These are phyloP conservation scores for Cryptotis parvus DNA, from an alignment of 2,113 vertebrate species.

Conservation along the genomic window DNA sequence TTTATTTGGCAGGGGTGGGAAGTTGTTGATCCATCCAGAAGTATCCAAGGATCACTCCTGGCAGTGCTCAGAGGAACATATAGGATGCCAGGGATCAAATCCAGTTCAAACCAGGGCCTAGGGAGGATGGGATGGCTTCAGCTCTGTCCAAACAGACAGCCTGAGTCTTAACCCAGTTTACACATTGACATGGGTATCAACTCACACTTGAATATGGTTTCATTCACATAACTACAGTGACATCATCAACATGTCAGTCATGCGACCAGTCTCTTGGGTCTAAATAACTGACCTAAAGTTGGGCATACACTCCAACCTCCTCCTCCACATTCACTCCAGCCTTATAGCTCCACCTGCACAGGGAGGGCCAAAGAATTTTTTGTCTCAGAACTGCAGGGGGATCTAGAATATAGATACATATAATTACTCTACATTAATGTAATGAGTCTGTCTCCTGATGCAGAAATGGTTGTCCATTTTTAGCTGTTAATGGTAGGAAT, in stretches of 20 bases:
- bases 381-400: constrained; percentile 70
- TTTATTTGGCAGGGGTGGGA: too few relatives aligned
- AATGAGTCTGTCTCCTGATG: constrained; percentile 79
- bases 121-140: too few relatives aligned
- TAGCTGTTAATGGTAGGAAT: constrained; percentile 78
- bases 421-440: constrained; percentile 83
- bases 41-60: too few relatives aligned
- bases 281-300: not conserved
- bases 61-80: too few relatives aligned
- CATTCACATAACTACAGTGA: too few relatives aligned
- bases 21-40: too few relatives aligned
- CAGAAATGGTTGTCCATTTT: constrained; percentile 81
- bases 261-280: not conserved
- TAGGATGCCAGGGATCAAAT: too few relatives aligned
- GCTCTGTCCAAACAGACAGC: rapidly evolving
- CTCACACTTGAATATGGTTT: too few relatives aligned
- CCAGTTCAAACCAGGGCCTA: too few relatives aligned
- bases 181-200: too few relatives aligned
- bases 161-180: not conserved
- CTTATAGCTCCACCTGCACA: not conserved
- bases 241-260: not conserved
- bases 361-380: constrained; percentile 51
- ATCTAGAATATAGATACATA: constrained; percentile 73
- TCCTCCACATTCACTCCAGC: not conserved
- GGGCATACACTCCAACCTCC: not conserved